A percentile compares a stretch with the other conserved stretches of the same genome.
phyloP scores from a whole-genome alignment of 1,140 invertebrate genomes.

The Propsilocerus akamusi region DNA sequence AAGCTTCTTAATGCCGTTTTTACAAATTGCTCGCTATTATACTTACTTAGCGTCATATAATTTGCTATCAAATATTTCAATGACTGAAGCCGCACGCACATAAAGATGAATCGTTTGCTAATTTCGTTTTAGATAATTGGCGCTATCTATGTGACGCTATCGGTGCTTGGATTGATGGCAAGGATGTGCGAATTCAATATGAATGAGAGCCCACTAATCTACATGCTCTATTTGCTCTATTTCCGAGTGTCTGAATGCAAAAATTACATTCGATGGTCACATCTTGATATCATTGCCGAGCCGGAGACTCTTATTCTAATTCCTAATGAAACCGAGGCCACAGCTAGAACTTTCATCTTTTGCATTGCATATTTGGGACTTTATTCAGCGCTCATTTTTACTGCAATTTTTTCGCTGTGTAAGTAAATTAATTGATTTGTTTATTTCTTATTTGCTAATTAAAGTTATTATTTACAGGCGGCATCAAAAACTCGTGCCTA shows the following conservation, averaged over 20 bases:
- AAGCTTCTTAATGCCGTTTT: too few species aligned
- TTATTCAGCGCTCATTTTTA: not conserved
- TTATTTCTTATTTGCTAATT: too few species aligned
- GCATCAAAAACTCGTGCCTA: not conserved
- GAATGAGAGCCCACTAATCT: not conserved
- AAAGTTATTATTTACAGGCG: too few species aligned
- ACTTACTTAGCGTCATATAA: too few species aligned
- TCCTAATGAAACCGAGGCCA: not conserved
- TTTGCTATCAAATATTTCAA: too few species aligned
- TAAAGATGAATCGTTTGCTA: too few species aligned
- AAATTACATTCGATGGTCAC: not conserved
- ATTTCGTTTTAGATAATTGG: not conserved
- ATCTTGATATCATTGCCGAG: not conserved
- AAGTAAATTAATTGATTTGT: too few species aligned
- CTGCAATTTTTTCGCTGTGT: not conserved
- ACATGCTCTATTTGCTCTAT: not conserved
- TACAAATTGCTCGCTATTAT: too few species aligned
- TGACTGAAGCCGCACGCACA: too few species aligned
- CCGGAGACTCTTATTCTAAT: not conserved
- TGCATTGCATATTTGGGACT: not conserved
- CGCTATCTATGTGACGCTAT: not conserved
- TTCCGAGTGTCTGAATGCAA: not conserved
- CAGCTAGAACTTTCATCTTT: not conserved
- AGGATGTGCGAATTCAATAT: not conserved
- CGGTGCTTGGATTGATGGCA: not conserved